Conservation (phyloP, 2,797 vertebrate species). For the Rousettus madagascariensis region DNA sequence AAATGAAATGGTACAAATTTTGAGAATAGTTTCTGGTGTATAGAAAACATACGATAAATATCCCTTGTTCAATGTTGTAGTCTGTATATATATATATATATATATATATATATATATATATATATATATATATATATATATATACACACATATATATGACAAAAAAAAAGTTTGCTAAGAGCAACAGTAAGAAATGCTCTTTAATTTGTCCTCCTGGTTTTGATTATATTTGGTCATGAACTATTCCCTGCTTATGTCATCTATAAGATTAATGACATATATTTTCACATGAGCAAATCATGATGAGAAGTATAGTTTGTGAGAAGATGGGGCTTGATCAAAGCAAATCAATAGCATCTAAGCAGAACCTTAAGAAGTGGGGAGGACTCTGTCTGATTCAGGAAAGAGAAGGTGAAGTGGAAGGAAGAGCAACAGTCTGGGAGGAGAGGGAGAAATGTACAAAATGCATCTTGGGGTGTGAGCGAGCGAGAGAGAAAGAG, state of each 20-base stretch:
- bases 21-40: background rate
- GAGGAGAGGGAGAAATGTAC: background rate
- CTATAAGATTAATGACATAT: background rate
- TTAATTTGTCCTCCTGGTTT: background rate
- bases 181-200: background rate
- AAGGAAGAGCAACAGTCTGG: background rate
- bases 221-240: background rate
- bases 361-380: background rate
- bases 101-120: no score
- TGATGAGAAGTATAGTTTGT: background rate
- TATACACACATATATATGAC: no score
- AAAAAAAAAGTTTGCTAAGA: background rate
- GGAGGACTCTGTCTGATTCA: background rate
- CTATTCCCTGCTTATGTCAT: background rate
- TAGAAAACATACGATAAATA: background rate
- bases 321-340: background rate
- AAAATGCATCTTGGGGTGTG: background rate
- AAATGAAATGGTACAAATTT: background rate
- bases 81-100: background rate
- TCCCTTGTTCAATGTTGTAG: background rate
- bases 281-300: background rate
- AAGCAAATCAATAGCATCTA: background rate
- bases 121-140: no score
- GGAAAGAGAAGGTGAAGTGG: background rate
- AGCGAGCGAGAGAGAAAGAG: background rate